Evolutionary conservation across 2,797 vertebrate genomes (phyloP).

Genomic region (Coregonus sp.): DNA sequence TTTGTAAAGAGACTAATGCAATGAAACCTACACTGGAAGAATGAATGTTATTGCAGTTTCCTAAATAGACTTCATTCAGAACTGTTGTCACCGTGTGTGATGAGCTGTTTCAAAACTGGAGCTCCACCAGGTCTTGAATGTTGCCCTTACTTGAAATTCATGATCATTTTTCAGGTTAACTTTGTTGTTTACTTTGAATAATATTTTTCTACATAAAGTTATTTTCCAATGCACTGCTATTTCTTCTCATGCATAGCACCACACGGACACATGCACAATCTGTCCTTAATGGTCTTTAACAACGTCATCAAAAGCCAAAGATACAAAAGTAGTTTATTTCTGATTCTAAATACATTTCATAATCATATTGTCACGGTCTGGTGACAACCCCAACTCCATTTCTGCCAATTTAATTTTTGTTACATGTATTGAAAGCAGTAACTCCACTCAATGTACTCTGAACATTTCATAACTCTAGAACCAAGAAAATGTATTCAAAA

Average conservation of each 20-base stretch:
- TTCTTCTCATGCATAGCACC: neutral
- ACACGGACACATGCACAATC: neutral
- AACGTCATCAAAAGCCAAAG: conserved; percentile 21
- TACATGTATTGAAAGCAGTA: too few species aligned
- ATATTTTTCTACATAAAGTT: conserved; percentile 1
- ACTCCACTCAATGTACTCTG: too few species aligned
- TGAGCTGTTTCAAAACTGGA: too few species aligned
- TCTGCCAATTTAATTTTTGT: too few species aligned
- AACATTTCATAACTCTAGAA: too few species aligned
- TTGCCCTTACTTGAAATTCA: neutral
- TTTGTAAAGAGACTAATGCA: neutral
- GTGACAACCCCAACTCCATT: too few species aligned
- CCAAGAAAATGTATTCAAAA: too few species aligned
- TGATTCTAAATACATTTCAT: conserved; percentile 58
- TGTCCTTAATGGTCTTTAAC: neutral
- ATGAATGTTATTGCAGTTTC: neutral
- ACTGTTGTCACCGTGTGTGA: too few species aligned
- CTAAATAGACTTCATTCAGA: neutral
- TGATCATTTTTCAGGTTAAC: neutral
- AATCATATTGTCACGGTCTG: conserved; percentile 53
- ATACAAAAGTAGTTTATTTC: conserved; percentile 74
- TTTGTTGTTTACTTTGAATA: neutral
- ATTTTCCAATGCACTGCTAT: neutral
- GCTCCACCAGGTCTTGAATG: too few species aligned
- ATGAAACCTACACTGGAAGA: neutral